Evolutionary conservation across 2,113 vertebrate species (phyloP).

Genomic region (Polypterus bichir): DNA sequence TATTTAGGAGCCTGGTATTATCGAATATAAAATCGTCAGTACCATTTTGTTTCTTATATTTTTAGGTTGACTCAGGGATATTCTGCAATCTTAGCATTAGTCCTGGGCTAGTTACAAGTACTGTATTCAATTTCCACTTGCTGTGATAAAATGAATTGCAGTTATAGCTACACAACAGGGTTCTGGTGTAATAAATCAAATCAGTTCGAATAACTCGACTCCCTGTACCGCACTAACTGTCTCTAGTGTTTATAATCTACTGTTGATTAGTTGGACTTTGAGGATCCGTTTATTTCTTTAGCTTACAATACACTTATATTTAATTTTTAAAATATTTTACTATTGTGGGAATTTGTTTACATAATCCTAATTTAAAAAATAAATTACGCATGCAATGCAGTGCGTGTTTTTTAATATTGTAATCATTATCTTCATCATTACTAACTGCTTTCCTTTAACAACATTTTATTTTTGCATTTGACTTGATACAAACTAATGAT

Average conservation of each 20-base stretch:
- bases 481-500: too few relatives aligned
- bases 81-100: background rate
- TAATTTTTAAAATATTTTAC: too few relatives aligned
- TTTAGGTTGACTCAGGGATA: background rate
- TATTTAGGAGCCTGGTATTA: too few relatives aligned
- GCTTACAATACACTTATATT: too few relatives aligned
- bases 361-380: too few relatives aligned
- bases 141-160: slow-evolving; percentile 3
- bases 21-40: background rate
- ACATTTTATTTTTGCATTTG: too few relatives aligned
- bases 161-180: slow-evolving; percentile 4
- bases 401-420: too few relatives aligned
- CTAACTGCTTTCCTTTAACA: too few relatives aligned
- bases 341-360: too few relatives aligned
- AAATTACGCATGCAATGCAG: too few relatives aligned
- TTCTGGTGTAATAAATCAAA: slow-evolving; percentile 6
- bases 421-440: too few relatives aligned
- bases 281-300: too few relatives aligned
- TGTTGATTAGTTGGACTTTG: background rate
- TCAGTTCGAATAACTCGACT: background rate
- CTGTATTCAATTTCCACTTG: background rate
- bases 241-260: background rate
- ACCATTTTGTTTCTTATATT: background rate
- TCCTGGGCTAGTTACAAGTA: background rate
- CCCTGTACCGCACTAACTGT: background rate